These are phyloP conservation scores for Drosophila ficusphila DNA, from an alignment of 1,140 invertebrate genomes.

Conservation along the genomic window DNA sequence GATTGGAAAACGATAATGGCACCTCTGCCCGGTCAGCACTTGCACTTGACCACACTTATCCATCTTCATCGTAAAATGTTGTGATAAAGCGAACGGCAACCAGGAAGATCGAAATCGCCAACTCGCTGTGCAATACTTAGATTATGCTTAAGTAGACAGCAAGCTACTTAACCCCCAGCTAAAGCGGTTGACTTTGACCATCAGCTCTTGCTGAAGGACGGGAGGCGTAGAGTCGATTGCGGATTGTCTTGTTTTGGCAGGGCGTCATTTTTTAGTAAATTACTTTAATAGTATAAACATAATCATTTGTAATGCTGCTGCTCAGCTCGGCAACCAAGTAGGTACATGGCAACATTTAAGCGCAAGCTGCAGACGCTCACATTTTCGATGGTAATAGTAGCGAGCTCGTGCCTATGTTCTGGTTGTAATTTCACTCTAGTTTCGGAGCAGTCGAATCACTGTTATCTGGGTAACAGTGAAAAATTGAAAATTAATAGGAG, in stretches of 20 bases:
- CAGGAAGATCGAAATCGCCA: slow-evolving; percentile 29
- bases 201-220: slow-evolving; percentile 18
- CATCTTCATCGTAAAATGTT: slow-evolving; percentile 64
- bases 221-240: slow-evolving; percentile 7
- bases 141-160: slow-evolving; percentile 81
- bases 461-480: slow-evolving; percentile 80
- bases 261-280: slow-evolving; percentile 77
- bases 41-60: slow-evolving; percentile 76
- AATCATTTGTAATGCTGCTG: slow-evolving; percentile 80
- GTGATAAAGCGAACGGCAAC: slow-evolving; percentile 58
- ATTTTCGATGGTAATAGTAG: neutral
- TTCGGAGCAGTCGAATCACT: slow-evolving; percentile 62
- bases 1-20: slow-evolving; percentile 17
- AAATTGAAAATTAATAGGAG: slow-evolving; percentile 79
- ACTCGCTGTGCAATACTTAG: slow-evolving; percentile 55
- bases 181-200: slow-evolving; percentile 80
- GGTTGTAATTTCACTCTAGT: slow-evolving; percentile 65
- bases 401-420: slow-evolving; percentile 48
- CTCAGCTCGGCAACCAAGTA: slow-evolving; percentile 21
- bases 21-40: slow-evolving; percentile 37
- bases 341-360: slow-evolving; percentile 32
- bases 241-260: slow-evolving; percentile 67
- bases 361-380: slow-evolving; percentile 12
- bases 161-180: slow-evolving; percentile 78
- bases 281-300: slow-evolving; percentile 83